Evolutionary conservation across 2,113 vertebrate species (phyloP).

Genomic region (Aegypius monachus): DNA sequence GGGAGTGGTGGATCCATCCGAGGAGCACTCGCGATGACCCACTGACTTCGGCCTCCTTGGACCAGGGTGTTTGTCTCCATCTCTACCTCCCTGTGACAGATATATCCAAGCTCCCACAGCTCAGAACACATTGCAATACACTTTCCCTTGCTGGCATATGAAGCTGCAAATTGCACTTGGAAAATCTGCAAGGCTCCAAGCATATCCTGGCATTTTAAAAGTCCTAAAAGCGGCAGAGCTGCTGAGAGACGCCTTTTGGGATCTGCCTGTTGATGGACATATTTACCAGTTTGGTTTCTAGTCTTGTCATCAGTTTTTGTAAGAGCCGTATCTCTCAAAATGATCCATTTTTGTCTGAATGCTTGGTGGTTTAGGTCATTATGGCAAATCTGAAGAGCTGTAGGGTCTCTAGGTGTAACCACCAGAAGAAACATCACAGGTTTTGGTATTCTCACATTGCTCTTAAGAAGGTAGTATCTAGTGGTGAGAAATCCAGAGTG

Average conservation of each 20-base stretch:
- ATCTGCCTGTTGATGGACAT: background rate
- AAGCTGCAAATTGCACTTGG: background rate
- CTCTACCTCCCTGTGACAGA: background rate
- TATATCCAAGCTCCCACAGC: rapidly evolving
- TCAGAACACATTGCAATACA: background rate
- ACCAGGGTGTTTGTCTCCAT: background rate
- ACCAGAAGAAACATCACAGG: background rate
- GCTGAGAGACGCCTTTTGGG: background rate
- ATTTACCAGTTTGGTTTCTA: background rate
- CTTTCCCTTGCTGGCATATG: background rate
- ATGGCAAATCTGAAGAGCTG: background rate
- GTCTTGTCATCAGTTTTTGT: rapidly evolving
- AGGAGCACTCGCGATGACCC: rapidly evolving
- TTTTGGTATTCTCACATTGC: background rate
- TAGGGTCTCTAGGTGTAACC: background rate
- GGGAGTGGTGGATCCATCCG: background rate
- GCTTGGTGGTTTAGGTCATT: background rate
- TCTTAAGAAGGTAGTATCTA: background rate
- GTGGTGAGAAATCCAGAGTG: background rate
- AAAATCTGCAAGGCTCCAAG: background rate
- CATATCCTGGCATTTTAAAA: background rate
- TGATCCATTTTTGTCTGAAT: background rate
- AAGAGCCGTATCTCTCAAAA: background rate
- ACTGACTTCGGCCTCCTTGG: background rate
- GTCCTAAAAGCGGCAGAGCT: background rate